Percentiles rank a stretch among this genome's conserved stretches.
Conservation (phyloP, 2,888 invertebrate species). For the Nephrotoma flavescens region DNA sequence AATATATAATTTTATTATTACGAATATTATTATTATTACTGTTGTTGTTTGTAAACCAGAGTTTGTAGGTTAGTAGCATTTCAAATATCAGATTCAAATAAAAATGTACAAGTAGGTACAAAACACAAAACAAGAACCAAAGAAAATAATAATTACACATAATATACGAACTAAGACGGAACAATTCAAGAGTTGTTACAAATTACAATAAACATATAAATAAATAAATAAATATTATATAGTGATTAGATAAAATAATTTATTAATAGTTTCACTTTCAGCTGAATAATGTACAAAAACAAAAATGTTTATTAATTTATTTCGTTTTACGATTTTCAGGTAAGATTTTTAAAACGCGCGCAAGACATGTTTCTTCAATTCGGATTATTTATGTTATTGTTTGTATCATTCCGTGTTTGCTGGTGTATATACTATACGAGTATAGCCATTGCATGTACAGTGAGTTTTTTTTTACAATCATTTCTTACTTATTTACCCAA, state of each 20-base stretch:
- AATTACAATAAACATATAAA: not conserved
- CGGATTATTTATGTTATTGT: not conserved
- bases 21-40: not conserved
- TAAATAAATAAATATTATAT: not conserved
- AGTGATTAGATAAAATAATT: not conserved
- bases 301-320: not conserved
- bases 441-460: not conserved
- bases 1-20: not conserved
- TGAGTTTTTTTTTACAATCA: not conserved
- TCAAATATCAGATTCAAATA: not conserved
- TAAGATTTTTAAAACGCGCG: not conserved
- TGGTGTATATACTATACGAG: not conserved
- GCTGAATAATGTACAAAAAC: not conserved
- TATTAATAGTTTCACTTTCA: not conserved
- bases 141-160: not conserved
- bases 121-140: not conserved
- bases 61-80: not conserved
- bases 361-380: not conserved
- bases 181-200: not conserved
- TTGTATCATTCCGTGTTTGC: not conserved
- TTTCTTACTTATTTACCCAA: not conserved
- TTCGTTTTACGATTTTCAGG: not conserved
- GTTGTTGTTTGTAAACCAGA: not conserved
- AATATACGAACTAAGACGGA: not conserved
- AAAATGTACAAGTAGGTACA: not conserved